Evolutionary conservation across 1,140 invertebrate genomes (phyloP), one percentile per base, ranked within the genome.

Genomic region (Eulimnadia texana): DNA sequence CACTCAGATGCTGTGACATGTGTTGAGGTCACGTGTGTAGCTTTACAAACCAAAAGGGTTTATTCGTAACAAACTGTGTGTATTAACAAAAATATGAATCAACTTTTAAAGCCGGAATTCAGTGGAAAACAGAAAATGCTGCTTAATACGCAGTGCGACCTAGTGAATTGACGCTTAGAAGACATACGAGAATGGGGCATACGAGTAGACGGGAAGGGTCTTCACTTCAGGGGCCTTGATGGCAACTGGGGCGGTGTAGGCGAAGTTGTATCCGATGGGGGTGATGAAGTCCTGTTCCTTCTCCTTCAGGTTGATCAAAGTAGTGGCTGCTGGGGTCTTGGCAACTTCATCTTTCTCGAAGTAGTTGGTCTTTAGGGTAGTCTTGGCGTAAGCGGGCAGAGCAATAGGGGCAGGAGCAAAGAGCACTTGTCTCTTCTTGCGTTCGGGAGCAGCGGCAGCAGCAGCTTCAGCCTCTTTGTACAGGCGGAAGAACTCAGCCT

Each of bases 191-290:
- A 42, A 42, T 42, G 33, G 6, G 6, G 33, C 33, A 42, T 6
- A 16, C 6, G 33, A 6, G 33, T 42, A 42, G 6, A 42, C 33
- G 6, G 33, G 33, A 42, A 42, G 6, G 33, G 33, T 42, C 33
- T 42, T 42, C 6, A 42, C 33, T 16, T 42, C 33, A 53, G 66
- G 66, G 64, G 65, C 72, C 64, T 67, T 66, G 63, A 63, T 68
- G 65, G 67, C 55, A 33, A 62, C 62, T 51, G 64, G n/a, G 58
- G 61, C 57, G 52, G 63, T 64, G 33, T 65, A 64, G 49, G 61
- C 58, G 29, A 59, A 24, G 22, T 62, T 27, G 28, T 53, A 55
- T 13, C 60, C 61, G 50, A 63, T 16, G 22, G 47, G 58, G 49
- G 58, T 60, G 23, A 60, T 20, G 55, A 58, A 33, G 55, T 58